Base-by-base conservation (phyloP, 2,797 vertebrate species). In the Dendrocincla fuliginosa region DNA sequence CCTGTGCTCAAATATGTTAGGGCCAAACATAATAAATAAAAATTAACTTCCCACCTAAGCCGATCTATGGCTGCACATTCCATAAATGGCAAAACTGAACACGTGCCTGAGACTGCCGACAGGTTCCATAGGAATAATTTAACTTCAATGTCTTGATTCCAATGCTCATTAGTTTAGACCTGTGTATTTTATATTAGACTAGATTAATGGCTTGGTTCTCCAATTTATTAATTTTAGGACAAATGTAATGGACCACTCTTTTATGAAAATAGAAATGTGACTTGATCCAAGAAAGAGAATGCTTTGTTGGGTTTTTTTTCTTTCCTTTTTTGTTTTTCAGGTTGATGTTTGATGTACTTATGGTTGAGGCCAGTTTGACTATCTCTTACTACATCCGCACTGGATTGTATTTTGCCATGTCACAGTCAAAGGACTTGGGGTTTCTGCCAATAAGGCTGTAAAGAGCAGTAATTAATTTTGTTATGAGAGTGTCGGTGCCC, bases 381-480 rank as follows among this genome's bases (percentile, higher is more conserved):
- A 8, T 32, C 55, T 60, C 33, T 86, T 76, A 24, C 67, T 86
- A 56, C 32, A 87, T 55, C 65, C 52, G 25, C 0, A 0, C 5
- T 69, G 65, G 80, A 73, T 37, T 69, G 74, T 84, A 13, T 73
- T 84, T 91, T 88, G 83, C 84, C 80, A 25, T 50, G 70, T 60
- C 33, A 9, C 52, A 95, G 80, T 88, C 87, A 88, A 74, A 91
- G 67, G 71, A 63, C 84, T 47, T 39, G 8, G 37, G 60, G 17
- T 81, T 93, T 59, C 89, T 94, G 87, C 94, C 92, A 88, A 3
- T 50, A 5, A 41, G 56, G 39, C 91, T 88, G 50, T 33, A 74
- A 2, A 56, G 63, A 82, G 41, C 10, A 92, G 83, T 94, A 95
- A 96, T 95, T 94, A 93, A 90, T 94, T 96, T 89, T 95, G 79